These are phyloP conservation scores for Microctenopoma lineatum DNA, from an alignment of 2,797 vertebrate genomes.

Conservation along the genomic window DNA sequence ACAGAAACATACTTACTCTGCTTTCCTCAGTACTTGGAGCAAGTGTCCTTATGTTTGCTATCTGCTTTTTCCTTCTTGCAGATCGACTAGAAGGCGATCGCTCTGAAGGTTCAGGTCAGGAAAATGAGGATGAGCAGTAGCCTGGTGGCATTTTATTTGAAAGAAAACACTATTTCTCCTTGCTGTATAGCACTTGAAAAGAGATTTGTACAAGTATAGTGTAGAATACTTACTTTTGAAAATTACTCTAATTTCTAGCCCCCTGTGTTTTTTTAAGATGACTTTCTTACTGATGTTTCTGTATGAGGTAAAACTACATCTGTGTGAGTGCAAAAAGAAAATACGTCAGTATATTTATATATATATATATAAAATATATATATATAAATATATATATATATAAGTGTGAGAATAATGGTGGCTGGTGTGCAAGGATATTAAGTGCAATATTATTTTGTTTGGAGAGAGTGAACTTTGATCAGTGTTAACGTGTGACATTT, in stretches of 20 bases:
- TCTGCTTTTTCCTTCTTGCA: conserved; percentile 49
- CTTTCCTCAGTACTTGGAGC: background rate
- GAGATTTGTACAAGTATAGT: conserved; percentile 92
- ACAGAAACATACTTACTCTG: too few relatives aligned
- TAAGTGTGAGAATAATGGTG: conserved; percentile 75
- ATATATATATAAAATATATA: conserved; percentile 25
- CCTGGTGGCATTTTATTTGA: conserved; percentile 56
- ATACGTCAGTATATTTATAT: conserved; percentile 50
- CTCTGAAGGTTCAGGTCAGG: conserved; percentile 95
- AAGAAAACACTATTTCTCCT: conserved; percentile 67
- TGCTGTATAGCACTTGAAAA: conserved; percentile 86
- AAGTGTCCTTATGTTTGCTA: background rate
- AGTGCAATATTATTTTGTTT: conserved; percentile 95
- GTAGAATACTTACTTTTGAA: conserved; percentile 94
- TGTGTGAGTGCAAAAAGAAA: conserved; percentile 73
- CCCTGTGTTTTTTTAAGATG: conserved; percentile 82
- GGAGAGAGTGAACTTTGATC: conserved; percentile 87
- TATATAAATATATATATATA: conserved; percentile 33
- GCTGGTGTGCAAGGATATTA: conserved; percentile 87
- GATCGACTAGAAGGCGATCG: conserved; percentile 94
- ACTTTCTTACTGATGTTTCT: conserved; percentile 89
- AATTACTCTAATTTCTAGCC: conserved; percentile 92
- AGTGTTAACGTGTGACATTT: conserved; percentile 89
- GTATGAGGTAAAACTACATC: conserved; percentile 81
- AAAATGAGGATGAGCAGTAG: conserved; percentile 94